phyloP scores from a whole-genome alignment of 30 jellyfish, hydroid and myxozoan species.

The Chrysaora quinquecirrha region DNA sequence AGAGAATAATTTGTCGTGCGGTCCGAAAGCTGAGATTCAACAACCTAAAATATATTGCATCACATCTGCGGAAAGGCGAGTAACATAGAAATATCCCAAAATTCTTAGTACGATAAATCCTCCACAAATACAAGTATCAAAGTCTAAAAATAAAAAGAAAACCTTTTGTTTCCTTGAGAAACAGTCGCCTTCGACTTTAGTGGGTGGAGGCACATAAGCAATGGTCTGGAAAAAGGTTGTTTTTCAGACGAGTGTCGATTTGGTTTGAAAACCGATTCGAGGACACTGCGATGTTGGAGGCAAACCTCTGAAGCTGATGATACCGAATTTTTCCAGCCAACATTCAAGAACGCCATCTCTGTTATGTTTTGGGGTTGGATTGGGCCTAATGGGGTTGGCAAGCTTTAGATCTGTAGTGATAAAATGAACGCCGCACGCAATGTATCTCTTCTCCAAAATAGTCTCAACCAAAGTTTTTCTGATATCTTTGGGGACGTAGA shows the following conservation, averaged over 20 bases:
- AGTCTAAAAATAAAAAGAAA: not conserved
- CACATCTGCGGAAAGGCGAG: not conserved
- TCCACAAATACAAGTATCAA: not conserved
- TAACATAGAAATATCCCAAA: not conserved
- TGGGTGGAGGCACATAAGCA: constrained; percentile 11
- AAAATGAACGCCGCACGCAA: not conserved
- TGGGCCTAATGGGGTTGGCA: constrained; percentile 58
- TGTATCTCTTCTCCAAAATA: not conserved
- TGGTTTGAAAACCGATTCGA: constrained; percentile 10
- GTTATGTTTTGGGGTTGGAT: constrained; percentile 53
- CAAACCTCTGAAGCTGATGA: not conserved
- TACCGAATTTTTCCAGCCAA: constrained; percentile 24
- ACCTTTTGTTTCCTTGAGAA: constrained; percentile 8
- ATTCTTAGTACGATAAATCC: not conserved
- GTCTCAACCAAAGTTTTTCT: not conserved
- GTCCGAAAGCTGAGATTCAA: constrained; percentile 12
- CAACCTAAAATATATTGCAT: not conserved
- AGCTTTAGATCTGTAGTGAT: not conserved
- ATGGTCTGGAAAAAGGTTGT: constrained; percentile 23
- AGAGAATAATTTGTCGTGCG: constrained; percentile 7
- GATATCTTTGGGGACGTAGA: constrained; percentile 10
- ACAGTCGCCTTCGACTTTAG: not conserved
- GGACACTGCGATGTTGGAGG: not conserved
- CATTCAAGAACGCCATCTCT: constrained; percentile 8
- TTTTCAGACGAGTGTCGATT: constrained; percentile 25